A percentile compares a stretch with the other conserved stretches of the same genome.
These are phyloP conservation scores for Rallus crepitans DNA, from an alignment of 2,797 vertebrate genomes.

Conservation along the genomic window DNA sequence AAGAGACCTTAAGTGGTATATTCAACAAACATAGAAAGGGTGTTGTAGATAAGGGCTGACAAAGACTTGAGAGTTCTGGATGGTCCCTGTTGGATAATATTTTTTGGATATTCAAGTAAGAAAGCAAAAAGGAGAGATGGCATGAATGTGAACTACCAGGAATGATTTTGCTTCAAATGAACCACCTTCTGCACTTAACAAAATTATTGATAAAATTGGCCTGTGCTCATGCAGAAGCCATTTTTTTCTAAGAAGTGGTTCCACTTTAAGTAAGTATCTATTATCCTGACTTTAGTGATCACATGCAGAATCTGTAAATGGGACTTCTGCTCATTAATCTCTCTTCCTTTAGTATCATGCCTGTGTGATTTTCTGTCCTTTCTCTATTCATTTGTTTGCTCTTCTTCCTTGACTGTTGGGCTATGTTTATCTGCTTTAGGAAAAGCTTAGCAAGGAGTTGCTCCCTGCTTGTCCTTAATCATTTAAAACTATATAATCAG, in stretches of 20 bases:
- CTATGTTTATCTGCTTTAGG: not conserved
- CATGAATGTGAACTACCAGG: not conserved
- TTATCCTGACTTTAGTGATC: not conserved
- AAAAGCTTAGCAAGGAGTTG: not conserved
- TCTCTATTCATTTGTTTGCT: not conserved
- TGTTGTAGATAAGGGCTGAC: not conserved
- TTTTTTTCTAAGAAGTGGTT: not conserved
- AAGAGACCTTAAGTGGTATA: rapidly evolving
- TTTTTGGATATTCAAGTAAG: not conserved
- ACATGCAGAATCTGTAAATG: not conserved
- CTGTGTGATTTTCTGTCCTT: not conserved
- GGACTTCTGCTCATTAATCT: not conserved
- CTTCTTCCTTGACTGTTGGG: not conserved
- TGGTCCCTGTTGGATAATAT: not conserved
- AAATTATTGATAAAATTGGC: not conserved
- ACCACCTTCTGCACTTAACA: not conserved
- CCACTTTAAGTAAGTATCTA: not conserved
- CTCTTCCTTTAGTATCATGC: not conserved
- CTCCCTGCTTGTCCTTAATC: not conserved
- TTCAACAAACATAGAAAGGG: not conserved
- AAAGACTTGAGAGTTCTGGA: not conserved
- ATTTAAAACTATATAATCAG: rapidly evolving
- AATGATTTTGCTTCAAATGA: not conserved
- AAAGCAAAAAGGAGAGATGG: not conserved
- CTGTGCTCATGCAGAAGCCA: not conserved